Evolutionary conservation across 1,140 invertebrate species (phyloP), one percentile per base, ranked within the genome.

Genomic region (Nasonia longicornis): DNA sequence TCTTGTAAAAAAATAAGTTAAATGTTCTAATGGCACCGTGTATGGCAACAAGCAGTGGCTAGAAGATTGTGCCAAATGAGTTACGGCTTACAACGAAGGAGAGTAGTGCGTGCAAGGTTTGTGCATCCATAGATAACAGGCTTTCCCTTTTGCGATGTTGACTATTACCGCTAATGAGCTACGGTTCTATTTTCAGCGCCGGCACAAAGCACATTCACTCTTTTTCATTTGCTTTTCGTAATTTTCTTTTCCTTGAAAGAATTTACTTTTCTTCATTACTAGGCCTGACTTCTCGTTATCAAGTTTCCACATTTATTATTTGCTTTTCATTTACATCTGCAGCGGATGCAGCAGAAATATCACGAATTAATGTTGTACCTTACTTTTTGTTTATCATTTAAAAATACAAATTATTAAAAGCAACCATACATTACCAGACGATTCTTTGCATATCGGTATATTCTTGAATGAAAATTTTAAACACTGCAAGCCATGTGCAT

Each of bases 91-190:
- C 45, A 20, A 26, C 26, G 64, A 70, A 85, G 81, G 70, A 85
- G 78, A 80, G 72, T 20, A 63, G 78, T 83, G 84, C 81, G 82
- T 84, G 82, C 69, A 67, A 85, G 85, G 84, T 86, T 87, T 88
- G 87, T 88, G 86, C 88, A 89, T 88, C 86, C 85, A 88, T 85
- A 87, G 88, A 88, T 89, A 89, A 89, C 88, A 87, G 89, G 88
- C 87, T 89, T 89, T 87, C 88, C 88, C 87, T 87, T 86, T 87
- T 87, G 84, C 88, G 88, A 84, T 84, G 87, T 86, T 88, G 86
- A 85, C 87, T 87, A 86, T 89, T 89, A 89, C 87, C 86, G 85
- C 88, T 89, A 89, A 89, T 89, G 88, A 89, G 88, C 88, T 89
- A 82, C 87, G 86, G 86, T 88, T 88, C 86, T 87, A 87, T 88